Base-by-base conservation (phyloP, 2,888 invertebrate species). In the Biston stratarius region DNA sequence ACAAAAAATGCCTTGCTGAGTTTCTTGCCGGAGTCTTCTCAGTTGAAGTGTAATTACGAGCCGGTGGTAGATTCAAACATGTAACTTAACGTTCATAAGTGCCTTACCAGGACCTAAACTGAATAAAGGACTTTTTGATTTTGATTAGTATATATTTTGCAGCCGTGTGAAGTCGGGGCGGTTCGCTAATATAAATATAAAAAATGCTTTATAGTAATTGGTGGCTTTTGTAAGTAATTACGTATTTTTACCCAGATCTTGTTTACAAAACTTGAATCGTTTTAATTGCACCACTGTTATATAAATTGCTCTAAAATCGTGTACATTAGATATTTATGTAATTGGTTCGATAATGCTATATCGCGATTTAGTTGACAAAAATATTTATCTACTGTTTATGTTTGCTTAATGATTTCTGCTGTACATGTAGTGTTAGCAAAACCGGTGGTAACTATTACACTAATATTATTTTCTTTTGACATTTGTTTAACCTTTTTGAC, bases 301-400 rank as follows among this genome's bases (percentile, higher is more conserved):
- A 62, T 62, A 66, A 74, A 74, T 73, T n/a, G 49, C 8, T 40
- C 67, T 56, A 55, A 44, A 58, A 56, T 53, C 48, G 64, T 61
- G 58, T 59, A 14, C 36, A 34, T 34, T 51, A 14, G 40, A 51
- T 63, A 61, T 67, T 67, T 69, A 64, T 64, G 51, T 69, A 70
- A 72, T 70, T 64, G 68, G 53, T 51, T 36, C 61, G 74, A 72
- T 72, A 71, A 68, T 47, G 55, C 15, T 38, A 48, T 12, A 52
- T n/a, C 38, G 45, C 63, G 59, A 59, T 53, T 61, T 64, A 53
- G 65, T 67, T 55, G 69, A 68, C 71, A 71, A 72, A 72, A 70
- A 71, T 69, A 59, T 51, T 38, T 45, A 55, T 63, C 66, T 61
- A 57, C 57, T 14, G 38, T 38, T 48, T 48, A 2, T 14, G 15